Base-by-base conservation (phyloP, 1,140 invertebrate species). In the Caenorhabditis latens region DNA sequence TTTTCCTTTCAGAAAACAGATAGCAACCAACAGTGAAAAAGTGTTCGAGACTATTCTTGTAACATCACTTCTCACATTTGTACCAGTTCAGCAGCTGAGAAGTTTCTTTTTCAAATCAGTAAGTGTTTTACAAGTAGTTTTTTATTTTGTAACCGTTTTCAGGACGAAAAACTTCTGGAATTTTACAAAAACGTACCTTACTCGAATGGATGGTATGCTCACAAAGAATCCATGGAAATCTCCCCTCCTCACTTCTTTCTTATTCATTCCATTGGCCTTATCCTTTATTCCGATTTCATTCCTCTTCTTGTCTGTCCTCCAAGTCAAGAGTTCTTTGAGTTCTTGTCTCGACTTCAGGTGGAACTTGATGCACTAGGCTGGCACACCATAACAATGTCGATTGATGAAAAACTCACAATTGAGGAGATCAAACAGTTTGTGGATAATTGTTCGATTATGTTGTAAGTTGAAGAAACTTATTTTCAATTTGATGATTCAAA, bases 101-200 rank as follows among this genome's bases (percentile, higher is more conserved):
- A 43, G n/a, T 75, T 75, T 75, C 42, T 75, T 75, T 46, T 75
- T 75, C 42, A 75, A 75, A 75, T 75, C 67, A 16, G 67, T 75
- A n/a, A 46, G 67, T 40, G 40, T 40, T 65, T 11, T 32, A 32
- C 14, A 21, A 40, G 24, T 40, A 40, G 21, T 40, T 11, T 4
- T 65, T 40, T 40, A 14, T 8, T 13, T 11, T 2, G 8, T 58
- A 11, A 42, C 11, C 8, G 40, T 65, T 65, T 40, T n/a, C 16
- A 75, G 67, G 43, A 75, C 21, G 7, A 14, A 19, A 48, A 75
- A n/a, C 67, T 75, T 19, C 19, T 46, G 2, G 67, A 75, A 21
- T 75, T 75, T 42, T 75, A 75, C 43, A 75, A 46, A n/a, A 32
- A 75, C 46, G 67, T 75, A 75, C 67, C 67, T n/a, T 75, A 75